A percentile compares a stretch with the other conserved stretches of the same genome.
phyloP scores from a whole-genome alignment of 23 tunicate species.

The Trididemnum nubilum region DNA sequence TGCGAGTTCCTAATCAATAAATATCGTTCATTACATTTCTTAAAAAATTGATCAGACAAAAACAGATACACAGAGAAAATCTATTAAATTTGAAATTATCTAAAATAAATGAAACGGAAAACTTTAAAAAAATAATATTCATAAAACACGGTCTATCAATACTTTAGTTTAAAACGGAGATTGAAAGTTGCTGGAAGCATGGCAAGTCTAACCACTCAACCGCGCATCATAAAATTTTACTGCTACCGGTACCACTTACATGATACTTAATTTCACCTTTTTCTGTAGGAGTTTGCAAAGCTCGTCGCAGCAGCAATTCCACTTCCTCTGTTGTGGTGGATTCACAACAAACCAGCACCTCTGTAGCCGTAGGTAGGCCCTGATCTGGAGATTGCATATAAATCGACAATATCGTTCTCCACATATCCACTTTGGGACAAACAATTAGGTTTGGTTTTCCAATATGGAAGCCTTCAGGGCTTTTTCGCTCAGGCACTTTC shows the following conservation, averaged over 20 bases:
- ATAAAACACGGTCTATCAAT: no score
- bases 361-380: conserved; percentile 41
- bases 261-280: neutral
- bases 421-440: conserved; percentile 43
- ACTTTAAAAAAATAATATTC: no score
- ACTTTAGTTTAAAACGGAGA: no score
- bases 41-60: no score
- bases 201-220: no score
- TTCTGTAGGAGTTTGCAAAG: conserved; percentile 20
- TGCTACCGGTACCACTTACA: no score
- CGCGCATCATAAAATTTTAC: no score
- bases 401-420: conserved; percentile 37
- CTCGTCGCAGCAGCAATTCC: conserved; percentile 55
- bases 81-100: no score
- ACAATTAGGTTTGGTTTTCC: conserved; percentile 58
- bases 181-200: no score
- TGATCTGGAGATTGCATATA: conserved; percentile 40
- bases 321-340: conserved; percentile 56
- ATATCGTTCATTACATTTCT: no score
- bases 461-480: conserved; percentile 9
- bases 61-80: no score
- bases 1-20: conserved; percentile 27
- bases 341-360: conserved; percentile 60
- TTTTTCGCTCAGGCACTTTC: neutral
- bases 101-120: no score